Evolutionary conservation across 2,797 vertebrate genomes (phyloP).

Genomic region (Helicolenus hilgendorfi): DNA sequence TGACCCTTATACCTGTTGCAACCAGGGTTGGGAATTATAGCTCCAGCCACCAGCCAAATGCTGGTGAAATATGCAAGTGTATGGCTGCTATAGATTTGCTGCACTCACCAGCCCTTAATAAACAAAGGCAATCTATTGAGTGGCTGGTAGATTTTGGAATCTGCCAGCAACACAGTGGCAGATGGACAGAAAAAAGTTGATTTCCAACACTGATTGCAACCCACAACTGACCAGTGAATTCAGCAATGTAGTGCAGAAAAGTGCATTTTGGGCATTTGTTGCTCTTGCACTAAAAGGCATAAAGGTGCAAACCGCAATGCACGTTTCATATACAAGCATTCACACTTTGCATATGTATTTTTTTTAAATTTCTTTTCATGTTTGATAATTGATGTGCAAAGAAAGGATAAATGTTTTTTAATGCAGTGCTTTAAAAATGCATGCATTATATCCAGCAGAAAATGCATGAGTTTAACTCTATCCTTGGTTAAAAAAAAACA

Average conservation of each 20-base stretch:
- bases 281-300: neutral
- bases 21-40: neutral
- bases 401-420: neutral
- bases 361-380: neutral
- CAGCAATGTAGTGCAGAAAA: neutral
- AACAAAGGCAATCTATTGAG: no score
- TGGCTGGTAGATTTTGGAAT: no score
- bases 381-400: neutral
- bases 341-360: neutral
- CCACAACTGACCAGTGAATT: neutral
- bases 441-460: neutral
- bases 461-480: neutral
- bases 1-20: constrained; percentile 52
- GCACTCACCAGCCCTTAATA: no score
- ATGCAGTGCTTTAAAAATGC: neutral
- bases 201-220: neutral
- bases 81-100: no score
- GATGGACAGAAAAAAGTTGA: no score
- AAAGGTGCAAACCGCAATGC: neutral
- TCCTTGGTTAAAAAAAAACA: neutral
- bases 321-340: neutral
- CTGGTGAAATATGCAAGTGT: no score
- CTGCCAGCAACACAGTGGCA: no score
- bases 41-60: no score
- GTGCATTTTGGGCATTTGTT: neutral